phyloP scores from a whole-genome alignment of 2,888 invertebrate genomes.

The Cylindroiulus punctatus region DNA sequence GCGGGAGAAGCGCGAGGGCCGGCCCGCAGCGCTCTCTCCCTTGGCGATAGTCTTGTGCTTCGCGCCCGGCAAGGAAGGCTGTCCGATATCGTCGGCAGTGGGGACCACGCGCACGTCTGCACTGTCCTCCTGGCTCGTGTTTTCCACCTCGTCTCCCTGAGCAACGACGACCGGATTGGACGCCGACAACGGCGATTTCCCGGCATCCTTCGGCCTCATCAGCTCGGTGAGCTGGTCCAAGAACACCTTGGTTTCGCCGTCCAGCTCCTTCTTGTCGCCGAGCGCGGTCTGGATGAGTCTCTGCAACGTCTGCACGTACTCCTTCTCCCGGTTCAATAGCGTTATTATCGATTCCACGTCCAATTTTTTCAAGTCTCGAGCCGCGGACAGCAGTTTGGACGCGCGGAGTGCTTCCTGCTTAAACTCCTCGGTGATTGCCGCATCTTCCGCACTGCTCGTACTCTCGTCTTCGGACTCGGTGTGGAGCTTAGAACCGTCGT shows the following conservation, averaged over 20 bases:
- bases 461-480: background rate
- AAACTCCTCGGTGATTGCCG: background rate
- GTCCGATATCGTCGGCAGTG: background rate
- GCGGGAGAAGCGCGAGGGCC: slow-evolving; percentile 30
- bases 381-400: background rate
- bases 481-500: background rate
- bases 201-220: slow-evolving; percentile 55
- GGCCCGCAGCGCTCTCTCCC: background rate
- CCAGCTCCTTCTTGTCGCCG: slow-evolving; percentile 56
- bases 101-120: background rate
- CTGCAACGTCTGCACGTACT: slow-evolving; percentile 57
- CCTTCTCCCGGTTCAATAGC: slow-evolving; percentile 54
- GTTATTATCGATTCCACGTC: slow-evolving; percentile 52
- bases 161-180: background rate
- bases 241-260: slow-evolving; percentile 56
- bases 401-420: background rate
- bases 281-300: slow-evolving; percentile 56
- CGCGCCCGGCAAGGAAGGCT: background rate
- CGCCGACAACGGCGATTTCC: background rate
- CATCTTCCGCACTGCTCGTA: background rate
- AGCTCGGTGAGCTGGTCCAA: slow-evolving; percentile 57
- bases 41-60: background rate
- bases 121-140: background rate
- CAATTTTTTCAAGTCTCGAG: background rate
- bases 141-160: slow-evolving; percentile 45